Evolutionary conservation across 1,140 invertebrate genomes (phyloP), one percentile per base, ranked within the genome.

Genomic region (Drosophila kurseongensis): DNA sequence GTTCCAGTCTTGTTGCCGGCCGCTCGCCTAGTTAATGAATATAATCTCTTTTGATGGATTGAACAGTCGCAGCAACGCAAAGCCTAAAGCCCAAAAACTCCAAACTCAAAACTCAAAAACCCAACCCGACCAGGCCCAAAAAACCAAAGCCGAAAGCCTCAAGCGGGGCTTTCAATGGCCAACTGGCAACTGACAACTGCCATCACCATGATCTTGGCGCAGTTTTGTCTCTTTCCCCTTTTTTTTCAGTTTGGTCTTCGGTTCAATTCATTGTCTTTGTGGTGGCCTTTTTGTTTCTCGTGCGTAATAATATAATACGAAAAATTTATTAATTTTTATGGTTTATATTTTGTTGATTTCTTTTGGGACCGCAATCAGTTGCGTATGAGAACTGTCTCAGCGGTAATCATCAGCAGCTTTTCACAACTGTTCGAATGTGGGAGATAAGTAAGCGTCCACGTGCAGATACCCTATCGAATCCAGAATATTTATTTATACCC

Each of bases 11-110:
- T 48, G 68, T 56, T 55, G 65, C 60, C 56, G 42, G 29, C 50
- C 54, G 74, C 58, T 76, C 78, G 75, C 79, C 84, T 82, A 82
- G 84, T 88, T 86, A 83, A 86, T 89, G 67, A 89, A 86, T 77
- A 86, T 86, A 86, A 86, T 86, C 83, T 86, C 84, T 86, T 88
- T 86, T 86, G 83, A 86, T 86, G 83, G 83, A 86, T 86, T 83
- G 83, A 89, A 79, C 84, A 86, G 75, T 65, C 68, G 40, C 48
- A 27, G 48, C 54, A 56, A 44, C 38, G 42, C 16, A 44, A 44
- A 8, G 16, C 18, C 35, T 2, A 35, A 7, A 54, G n/a, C 42
- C 18, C n/a, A 65, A 51, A 23, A 23, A 23, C 23, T 23, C 23
- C 23, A 23, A 23, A 4, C 23, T 23, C 23, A 23, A 23, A 23